Conservation (phyloP, 1,140 invertebrate species). For the Oscheius sp. region DNA sequence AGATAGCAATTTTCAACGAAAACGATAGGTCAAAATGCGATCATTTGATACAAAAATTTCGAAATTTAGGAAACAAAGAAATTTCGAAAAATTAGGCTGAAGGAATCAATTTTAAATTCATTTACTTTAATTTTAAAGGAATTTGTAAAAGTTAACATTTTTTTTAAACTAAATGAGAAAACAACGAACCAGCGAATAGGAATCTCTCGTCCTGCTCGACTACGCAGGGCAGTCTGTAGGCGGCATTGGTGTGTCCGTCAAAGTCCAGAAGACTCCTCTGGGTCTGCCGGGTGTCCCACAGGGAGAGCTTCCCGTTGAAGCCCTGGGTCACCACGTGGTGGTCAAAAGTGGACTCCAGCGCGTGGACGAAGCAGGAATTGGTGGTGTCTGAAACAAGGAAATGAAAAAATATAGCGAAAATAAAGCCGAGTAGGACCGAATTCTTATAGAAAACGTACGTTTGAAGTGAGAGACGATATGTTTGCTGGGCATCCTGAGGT, state of each 20-base stretch:
- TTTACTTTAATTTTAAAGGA: too few relatives aligned
- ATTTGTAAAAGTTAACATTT: too few relatives aligned
- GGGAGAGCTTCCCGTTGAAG: neutral
- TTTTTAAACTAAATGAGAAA: neutral
- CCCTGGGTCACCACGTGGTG: neutral
- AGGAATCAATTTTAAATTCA: too few relatives aligned
- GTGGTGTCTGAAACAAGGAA: neutral
- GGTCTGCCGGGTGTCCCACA: neutral
- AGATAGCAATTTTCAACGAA: too few relatives aligned
- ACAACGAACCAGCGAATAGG: neutral
- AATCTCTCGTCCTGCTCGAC: neutral
- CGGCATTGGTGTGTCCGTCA: neutral
- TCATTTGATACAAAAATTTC: too few relatives aligned
- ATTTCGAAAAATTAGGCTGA: too few relatives aligned
- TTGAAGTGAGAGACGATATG: too few relatives aligned
- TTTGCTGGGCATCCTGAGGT: neutral
- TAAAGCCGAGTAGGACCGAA: neutral
- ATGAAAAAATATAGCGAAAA: too few relatives aligned
- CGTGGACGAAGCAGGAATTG: neutral
- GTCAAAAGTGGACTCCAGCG: neutral
- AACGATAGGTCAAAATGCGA: too few relatives aligned
- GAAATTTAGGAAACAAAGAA: too few relatives aligned
- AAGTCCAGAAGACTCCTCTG: neutral
- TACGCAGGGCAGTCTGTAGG: neutral
- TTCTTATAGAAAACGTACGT: too few relatives aligned